Evolutionary conservation across 2,797 vertebrate genomes (phyloP).

Genomic region (Esox lucius): DNA sequence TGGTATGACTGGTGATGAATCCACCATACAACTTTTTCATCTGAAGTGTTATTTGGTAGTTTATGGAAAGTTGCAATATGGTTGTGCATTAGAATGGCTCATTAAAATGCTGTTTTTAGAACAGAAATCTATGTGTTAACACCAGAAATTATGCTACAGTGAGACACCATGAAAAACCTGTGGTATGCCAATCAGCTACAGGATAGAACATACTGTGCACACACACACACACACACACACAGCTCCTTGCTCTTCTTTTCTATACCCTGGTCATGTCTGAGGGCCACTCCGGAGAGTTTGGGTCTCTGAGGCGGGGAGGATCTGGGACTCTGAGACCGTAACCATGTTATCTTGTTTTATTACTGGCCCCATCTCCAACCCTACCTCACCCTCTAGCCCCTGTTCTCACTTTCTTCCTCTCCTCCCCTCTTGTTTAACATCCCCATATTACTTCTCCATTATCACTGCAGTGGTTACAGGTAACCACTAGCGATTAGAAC

Average conservation of each 20-base stretch:
- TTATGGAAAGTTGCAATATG: background rate
- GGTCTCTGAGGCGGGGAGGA: background rate
- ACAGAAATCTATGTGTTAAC: background rate
- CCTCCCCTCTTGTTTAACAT: background rate
- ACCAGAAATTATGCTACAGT: background rate
- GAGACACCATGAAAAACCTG: background rate
- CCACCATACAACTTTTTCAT: constrained; percentile 22
- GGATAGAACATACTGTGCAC: background rate
- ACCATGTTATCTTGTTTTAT: background rate
- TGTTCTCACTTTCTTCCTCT: background rate
- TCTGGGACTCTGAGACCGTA: background rate
- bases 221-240: background rate
- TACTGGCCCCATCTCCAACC: background rate
- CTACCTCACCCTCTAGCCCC: background rate
- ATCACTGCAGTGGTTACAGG: background rate
- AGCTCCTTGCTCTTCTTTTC: background rate
- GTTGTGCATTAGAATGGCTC: background rate
- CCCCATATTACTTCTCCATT: background rate
- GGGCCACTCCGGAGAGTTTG: background rate
- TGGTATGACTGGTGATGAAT: constrained; percentile 26
- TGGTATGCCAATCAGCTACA: background rate
- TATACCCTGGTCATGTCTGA: background rate
- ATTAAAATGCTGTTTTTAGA: background rate
- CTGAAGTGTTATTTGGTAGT: background rate
- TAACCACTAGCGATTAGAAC: background rate